Conservation (phyloP, 2,797 vertebrate species). For the Nannoperca australis region DNA sequence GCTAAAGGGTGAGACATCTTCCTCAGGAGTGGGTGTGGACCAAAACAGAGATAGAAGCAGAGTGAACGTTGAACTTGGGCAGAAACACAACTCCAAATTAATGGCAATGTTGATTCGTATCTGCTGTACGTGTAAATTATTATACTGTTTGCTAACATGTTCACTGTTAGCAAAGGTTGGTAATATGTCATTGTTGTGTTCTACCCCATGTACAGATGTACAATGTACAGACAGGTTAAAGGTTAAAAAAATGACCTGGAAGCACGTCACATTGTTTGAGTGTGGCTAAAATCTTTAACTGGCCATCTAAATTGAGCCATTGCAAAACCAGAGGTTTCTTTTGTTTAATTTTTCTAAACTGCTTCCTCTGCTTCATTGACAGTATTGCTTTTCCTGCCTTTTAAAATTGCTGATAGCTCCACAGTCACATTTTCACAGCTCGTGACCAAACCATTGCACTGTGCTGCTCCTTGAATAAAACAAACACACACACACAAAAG, state of each 20-base stretch:
- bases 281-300: constrained; percentile 14
- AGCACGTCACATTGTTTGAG: constrained; percentile 1
- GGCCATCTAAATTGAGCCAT: constrained; percentile 1
- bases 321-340: constrained; percentile 24
- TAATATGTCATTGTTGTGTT: background rate
- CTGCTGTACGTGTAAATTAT: background rate
- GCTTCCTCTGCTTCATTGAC: constrained; percentile 14
- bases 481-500: constrained; percentile 58
- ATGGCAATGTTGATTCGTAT: background rate
- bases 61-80: background rate
- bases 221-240: background rate
- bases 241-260: background rate
- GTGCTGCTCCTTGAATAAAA: constrained; percentile 44
- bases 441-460: constrained; percentile 46
- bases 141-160: background rate
- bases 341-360: constrained; percentile 4
- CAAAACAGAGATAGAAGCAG: too few species aligned
- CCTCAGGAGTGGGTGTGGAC: too few species aligned
- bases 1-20: too few species aligned
- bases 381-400: constrained; percentile 25
- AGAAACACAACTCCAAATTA: background rate
- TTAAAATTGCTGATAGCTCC: constrained; percentile 19
- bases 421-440: constrained; percentile 36
- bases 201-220: background rate
- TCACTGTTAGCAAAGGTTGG: background rate